A percentile compares a stretch with the other conserved stretches of the same genome.
These are phyloP conservation scores for Pseudotriccus pelzelni DNA, from an alignment of 2,797 vertebrate genomes.

Conservation along the genomic window DNA sequence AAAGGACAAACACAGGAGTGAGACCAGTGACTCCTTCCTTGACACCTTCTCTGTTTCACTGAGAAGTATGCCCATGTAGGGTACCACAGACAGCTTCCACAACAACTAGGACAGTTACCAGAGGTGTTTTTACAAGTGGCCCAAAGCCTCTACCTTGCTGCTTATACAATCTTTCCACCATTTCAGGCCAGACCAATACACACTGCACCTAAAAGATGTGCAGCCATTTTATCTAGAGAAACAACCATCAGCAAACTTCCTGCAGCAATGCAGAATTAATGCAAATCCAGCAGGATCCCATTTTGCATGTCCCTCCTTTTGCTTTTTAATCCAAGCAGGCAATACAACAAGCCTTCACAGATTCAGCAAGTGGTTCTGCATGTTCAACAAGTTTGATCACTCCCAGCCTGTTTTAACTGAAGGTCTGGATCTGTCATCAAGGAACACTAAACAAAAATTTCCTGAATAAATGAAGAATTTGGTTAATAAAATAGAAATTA, in stretches of 20 bases:
- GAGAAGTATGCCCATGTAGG: no score
- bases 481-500: not conserved
- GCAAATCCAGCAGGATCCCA: not conserved
- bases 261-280: not conserved
- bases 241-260: not conserved
- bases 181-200: no score
- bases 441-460: not conserved
- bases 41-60: no score
- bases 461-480: not conserved
- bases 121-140: no score
- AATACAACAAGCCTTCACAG: not conserved
- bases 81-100: no score
- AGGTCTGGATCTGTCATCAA: not conserved
- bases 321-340: not conserved
- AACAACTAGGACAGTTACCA: no score
- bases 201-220: no score
- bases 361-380: not conserved
- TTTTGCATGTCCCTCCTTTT: not conserved
- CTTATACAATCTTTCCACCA: no score
- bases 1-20: no score
- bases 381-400: not conserved
- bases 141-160: no score
- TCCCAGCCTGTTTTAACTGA: not conserved
- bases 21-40: no score
- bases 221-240: no score